Base-by-base conservation (phyloP, 2,113 vertebrate species). In the Empidonax traillii region DNA sequence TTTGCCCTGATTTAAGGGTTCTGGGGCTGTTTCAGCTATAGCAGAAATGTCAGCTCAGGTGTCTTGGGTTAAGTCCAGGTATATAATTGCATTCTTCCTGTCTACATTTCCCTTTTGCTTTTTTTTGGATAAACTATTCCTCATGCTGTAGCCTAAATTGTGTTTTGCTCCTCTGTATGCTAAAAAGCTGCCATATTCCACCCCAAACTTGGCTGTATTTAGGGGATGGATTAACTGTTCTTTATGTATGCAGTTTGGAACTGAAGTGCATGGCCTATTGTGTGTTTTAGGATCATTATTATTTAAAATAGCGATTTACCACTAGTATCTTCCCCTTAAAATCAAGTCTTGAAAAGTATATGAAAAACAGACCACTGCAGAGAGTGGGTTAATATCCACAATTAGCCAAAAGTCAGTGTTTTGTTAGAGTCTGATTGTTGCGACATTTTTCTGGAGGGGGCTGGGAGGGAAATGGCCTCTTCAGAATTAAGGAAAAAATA, bases 151-250 rank as follows among this genome's bases (percentile, higher is more conserved):
- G 77, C 31, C 73, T 58, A 69, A 84, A 78, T 43, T 53, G 55
- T 56, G 43, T 71, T 95, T 87, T 89, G 56, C 65, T 81, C 44
- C 20, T 92, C 76, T 71, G 61, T 72, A 86, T 56, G 20, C 43
- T 93, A 93, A 90, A 94, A 78, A 89, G 65, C 76, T 95, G 86
- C 73, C 68, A 92, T 95, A 78, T 96, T 90, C 92, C 80, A 81
- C n/a, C 62, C 89, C 49, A 90, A 69, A 93, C n/a, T 90, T 97
- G 95, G 88, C 90, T 90, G 86, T 65, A 84, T 94, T 96, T 72
- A 76, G 85, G 78, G 86, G 76, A 41, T 65, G 92, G 95, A 97
- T 96, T 95, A 97, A 95, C 92, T 97, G 96, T 93, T 95, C 96
- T 95, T 96, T 89, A 93, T 78, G 14, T 69, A 81, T 56, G 73